Evolutionary conservation across 2,113 vertebrate species (phyloP).

Genomic region (Mustela lutreola): DNA sequence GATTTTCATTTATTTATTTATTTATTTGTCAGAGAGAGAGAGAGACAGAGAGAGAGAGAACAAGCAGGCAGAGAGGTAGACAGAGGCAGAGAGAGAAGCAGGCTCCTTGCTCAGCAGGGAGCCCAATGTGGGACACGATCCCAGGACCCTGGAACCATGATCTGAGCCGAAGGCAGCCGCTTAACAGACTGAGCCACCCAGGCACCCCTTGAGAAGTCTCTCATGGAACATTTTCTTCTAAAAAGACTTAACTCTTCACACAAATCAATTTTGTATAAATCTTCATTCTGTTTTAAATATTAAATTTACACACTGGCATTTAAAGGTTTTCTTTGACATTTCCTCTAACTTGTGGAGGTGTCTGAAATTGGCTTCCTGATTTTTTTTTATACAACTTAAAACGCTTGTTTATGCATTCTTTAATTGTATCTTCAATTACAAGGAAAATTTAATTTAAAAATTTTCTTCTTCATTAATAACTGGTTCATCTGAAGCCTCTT

Average conservation of each 20-base stretch:
- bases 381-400: slow-evolving; percentile 11
- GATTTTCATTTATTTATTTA: too few species aligned
- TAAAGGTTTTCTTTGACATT: background rate
- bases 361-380: background rate
- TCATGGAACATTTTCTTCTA: slow-evolving; percentile 6
- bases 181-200: too few species aligned
- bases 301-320: slow-evolving; percentile 27
- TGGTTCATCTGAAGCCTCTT: background rate
- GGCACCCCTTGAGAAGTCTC: background rate
- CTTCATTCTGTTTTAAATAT: background rate
- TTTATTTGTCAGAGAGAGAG: too few species aligned
- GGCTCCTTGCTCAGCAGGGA: too few species aligned
- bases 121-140: too few species aligned
- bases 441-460: slow-evolving; percentile 44
- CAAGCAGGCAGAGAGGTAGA: too few species aligned
- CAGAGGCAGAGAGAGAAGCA: too few species aligned
- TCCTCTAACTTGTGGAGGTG: background rate
- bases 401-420: background rate
- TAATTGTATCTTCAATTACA: background rate
- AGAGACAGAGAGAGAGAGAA: too few species aligned
- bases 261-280: background rate
- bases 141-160: too few species aligned
- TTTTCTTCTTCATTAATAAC: slow-evolving; percentile 7
- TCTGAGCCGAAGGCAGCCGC: too few species aligned
- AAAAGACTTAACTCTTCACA: background rate